Evolutionary conservation across 2,797 vertebrate genomes (phyloP), one percentile per base, ranked within the genome.

Genomic region (Enoplosus armatus): DNA sequence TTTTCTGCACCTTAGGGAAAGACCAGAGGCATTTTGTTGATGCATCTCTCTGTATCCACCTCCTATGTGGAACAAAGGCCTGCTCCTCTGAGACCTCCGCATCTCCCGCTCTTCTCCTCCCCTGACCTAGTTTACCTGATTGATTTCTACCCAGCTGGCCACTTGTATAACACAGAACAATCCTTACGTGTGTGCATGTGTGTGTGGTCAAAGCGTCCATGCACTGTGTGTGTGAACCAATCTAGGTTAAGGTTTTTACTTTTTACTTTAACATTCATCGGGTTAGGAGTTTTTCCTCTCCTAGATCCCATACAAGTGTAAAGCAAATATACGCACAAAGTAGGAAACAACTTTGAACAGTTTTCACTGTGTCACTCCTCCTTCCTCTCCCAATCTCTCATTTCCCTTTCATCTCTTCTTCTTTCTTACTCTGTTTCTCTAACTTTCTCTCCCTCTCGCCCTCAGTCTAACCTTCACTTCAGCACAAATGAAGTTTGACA

Each of bases 81-180:
- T 67, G 75, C 72, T 92, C 90, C 88, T 79, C 79, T n/a, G 89
- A 91, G 90, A 87, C 85, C 83, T 62, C 82, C 14, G 62, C 74
- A 62, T 87, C 83, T 85, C 83, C 80, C 71, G 73, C 77, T 78
- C 83, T 71, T 83, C 80, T 60, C 53, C 84, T 87, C 76, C 67
- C 64, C 79, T 91, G 92, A 91, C 90, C 93, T 83, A 91, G 85
- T 93, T 94, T 91, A 90, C 84, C 89, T 89, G 90, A 93, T 93
- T 92, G 90, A 92, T 93, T 92, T 89, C 77, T 63, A 84, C 85
- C 81, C 84, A 72, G 83, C 78, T 83, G 77, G 85, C 79, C 86
- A 87, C 90, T 92, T 94, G 91, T 91, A 76, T 87, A 91, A 91
- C 77, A 72, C 69, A 8, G 9, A 77, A 72, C 77, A 82, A 59